Evolutionary conservation across 2,113 vertebrate species (phyloP).

Genomic region (Ceratotherium simum): DNA sequence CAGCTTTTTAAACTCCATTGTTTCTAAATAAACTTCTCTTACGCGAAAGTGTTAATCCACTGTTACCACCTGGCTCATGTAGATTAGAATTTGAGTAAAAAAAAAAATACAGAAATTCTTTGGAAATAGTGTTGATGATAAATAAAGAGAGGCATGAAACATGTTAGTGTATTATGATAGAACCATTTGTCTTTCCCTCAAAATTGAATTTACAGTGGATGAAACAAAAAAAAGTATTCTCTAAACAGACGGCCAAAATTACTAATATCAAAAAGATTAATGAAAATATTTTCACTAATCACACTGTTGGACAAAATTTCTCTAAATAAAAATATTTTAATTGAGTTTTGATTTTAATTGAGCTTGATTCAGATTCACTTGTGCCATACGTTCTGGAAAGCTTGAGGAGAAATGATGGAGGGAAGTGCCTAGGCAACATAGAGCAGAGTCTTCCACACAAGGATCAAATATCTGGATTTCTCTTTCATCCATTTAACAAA

Average conservation of each 20-base stretch:
- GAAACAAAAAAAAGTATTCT: not conserved
- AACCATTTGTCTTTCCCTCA: not conserved
- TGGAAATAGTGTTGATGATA: not conserved
- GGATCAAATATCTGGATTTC: not conserved
- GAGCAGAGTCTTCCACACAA: not conserved
- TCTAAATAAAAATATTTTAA: slow-evolving; percentile 26
- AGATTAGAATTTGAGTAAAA: not conserved
- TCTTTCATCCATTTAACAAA: not conserved
- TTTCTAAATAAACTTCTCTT: not conserved
- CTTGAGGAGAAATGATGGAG: not conserved
- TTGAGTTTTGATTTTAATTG: not conserved
- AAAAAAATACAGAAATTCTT: not conserved
- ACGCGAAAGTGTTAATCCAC: not conserved
- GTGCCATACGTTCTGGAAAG: not conserved
- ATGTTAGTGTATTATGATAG: not conserved
- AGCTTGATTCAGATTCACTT: not conserved
- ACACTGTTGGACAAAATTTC: not conserved
- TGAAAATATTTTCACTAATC: not conserved
- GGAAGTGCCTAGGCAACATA: not conserved
- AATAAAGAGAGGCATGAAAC: not conserved
- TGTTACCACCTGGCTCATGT: not conserved
- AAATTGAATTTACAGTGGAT: not conserved
- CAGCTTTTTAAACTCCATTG: not conserved
- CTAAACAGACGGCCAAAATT: not conserved
- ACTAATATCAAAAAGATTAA: not conserved